These are phyloP conservation scores for Halcyon leucocephala DNA, from an alignment of 2,797 vertebrate species.

Conservation along the genomic window DNA sequence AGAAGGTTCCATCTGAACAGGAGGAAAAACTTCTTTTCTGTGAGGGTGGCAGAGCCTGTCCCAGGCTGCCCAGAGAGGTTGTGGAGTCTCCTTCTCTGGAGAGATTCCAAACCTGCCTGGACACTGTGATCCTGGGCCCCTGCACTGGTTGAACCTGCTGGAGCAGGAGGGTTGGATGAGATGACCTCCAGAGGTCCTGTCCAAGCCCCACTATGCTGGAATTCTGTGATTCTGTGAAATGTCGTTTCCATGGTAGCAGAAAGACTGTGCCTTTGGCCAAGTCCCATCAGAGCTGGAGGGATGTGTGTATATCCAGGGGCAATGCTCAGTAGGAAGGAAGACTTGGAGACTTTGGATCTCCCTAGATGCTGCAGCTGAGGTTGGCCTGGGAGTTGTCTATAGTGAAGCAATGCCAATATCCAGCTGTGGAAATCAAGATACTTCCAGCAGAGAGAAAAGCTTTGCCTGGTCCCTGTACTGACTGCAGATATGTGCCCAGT, in stretches of 20 bases:
- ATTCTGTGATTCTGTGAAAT: background rate
- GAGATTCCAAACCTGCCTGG: background rate
- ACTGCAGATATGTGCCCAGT: background rate
- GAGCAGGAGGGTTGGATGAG: background rate
- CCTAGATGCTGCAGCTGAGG: background rate
- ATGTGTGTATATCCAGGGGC: background rate
- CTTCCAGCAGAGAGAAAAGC: background rate
- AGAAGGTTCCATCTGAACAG: background rate
- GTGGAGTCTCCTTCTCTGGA: background rate
- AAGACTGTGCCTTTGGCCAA: background rate
- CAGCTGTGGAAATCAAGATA: background rate
- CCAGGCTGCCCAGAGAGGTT: background rate
- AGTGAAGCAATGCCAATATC: fast-evolving
- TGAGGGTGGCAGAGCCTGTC: background rate
- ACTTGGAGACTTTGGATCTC: background rate
- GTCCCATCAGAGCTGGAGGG: background rate
- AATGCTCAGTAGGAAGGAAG: too few relatives aligned
- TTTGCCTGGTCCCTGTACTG: background rate
- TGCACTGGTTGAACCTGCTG: background rate
- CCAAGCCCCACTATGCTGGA: background rate
- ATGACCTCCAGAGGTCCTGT: background rate
- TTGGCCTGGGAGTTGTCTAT: background rate
- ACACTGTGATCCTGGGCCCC: background rate
- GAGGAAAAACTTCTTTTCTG: background rate
- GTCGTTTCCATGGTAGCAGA: background rate